Evolutionary conservation across 2,797 vertebrate genomes (phyloP).

Genomic region (Characodon lateralis): DNA sequence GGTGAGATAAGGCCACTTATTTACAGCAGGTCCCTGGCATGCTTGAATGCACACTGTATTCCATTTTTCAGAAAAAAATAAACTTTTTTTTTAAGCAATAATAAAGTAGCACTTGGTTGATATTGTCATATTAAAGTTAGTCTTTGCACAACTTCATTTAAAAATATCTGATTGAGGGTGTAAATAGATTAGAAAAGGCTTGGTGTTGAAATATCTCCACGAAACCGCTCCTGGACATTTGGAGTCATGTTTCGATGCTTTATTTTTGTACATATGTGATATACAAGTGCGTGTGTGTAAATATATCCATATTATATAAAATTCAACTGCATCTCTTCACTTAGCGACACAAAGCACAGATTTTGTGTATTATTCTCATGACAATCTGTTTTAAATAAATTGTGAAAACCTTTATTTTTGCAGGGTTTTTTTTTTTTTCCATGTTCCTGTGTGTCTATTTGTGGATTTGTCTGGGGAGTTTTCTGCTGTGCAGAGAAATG

Average conservation of each 20-base stretch:
- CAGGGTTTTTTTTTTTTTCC: not conserved
- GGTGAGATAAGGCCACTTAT: not conserved
- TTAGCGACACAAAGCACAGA: slow-evolving; percentile 73
- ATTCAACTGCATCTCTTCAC: slow-evolving; percentile 77
- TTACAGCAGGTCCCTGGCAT: slow-evolving; percentile 21
- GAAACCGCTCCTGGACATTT: slow-evolving; percentile 42
- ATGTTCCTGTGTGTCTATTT: not conserved
- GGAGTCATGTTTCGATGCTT: slow-evolving; percentile 57
- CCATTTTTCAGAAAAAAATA: slow-evolving; percentile 22
- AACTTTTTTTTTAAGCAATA: slow-evolving; percentile 56
- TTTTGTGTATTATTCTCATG: slow-evolving; percentile 67
- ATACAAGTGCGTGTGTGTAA: slow-evolving; percentile 43
- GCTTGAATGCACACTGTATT: slow-evolving; percentile 17
- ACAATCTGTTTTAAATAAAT: slow-evolving; percentile 82
- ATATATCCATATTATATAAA: slow-evolving; percentile 70
- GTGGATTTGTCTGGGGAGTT: slow-evolving; percentile 12
- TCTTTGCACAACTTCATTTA: slow-evolving; percentile 19
- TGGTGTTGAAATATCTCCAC: slow-evolving; percentile 22
- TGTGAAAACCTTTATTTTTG: slow-evolving; percentile 66
- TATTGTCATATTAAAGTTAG: slow-evolving; percentile 25
- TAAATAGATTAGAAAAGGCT: slow-evolving; percentile 43
- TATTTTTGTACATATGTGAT: slow-evolving; percentile 79
- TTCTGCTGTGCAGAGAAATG: slow-evolving; percentile 12
- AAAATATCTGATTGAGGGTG: slow-evolving; percentile 27
- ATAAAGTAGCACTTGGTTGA: slow-evolving; percentile 31